Evolutionary conservation across 2,113 vertebrate species (phyloP).

Genomic region (Mirza zaza): DNA sequence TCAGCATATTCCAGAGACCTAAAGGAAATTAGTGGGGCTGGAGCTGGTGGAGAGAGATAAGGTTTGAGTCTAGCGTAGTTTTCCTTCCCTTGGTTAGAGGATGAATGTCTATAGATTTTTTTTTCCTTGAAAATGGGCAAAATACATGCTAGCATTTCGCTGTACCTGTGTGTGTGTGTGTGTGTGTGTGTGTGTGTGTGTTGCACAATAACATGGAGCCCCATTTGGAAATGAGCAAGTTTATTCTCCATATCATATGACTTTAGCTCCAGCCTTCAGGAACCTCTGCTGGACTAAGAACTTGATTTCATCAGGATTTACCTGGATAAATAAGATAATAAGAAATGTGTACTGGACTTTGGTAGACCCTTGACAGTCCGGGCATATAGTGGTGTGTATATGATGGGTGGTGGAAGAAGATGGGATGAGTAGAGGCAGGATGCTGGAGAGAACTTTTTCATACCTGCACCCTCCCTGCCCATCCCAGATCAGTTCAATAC

Average conservation of each 20-base stretch:
- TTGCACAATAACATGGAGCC: neutral
- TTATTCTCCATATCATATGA: neutral
- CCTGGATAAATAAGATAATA: neutral
- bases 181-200: neutral
- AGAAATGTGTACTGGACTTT: neutral
- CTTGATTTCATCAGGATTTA: neutral
- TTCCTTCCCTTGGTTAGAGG: constrained; percentile 1
- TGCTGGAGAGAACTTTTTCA: neutral
- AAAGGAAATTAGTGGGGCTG: neutral
- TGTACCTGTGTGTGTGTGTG: neutral
- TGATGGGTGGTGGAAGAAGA: accelerated
- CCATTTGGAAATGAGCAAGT: neutral
- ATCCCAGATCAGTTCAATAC: neutral
- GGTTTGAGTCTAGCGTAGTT: neutral
- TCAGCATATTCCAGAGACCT: neutral
- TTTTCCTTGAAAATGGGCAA: neutral
- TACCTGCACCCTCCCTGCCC: neutral
- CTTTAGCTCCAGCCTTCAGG: neutral
- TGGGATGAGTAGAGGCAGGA: neutral
- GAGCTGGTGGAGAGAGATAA: neutral
- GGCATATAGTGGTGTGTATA: accelerated
- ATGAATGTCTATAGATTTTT: neutral
- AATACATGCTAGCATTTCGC: neutral
- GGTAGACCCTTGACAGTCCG: neutral
- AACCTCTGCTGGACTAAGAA: neutral